A percentile compares a stretch with the other conserved stretches of the same genome.
phyloP scores from a whole-genome alignment of 2,797 vertebrate genomes.

The Echiichthys vipera region DNA sequence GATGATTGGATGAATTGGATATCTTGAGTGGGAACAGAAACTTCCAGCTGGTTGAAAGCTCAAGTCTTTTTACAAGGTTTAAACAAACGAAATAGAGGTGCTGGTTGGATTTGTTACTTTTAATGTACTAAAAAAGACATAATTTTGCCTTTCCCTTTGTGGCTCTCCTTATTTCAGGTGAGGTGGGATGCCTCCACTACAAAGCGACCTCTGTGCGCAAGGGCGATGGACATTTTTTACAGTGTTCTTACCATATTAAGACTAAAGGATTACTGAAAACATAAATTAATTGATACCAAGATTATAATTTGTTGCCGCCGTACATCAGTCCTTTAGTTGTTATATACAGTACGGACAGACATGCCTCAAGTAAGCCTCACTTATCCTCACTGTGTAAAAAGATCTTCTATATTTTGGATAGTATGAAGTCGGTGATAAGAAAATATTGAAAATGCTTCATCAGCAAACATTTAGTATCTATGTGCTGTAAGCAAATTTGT shows the following conservation, averaged over 20 bases:
- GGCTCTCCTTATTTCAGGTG: too few relatives aligned
- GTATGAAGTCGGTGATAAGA: not conserved
- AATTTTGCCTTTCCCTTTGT: too few relatives aligned
- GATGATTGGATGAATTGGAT: not conserved
- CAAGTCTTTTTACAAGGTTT: too few relatives aligned
- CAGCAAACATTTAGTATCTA: not conserved
- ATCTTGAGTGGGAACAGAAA: too few relatives aligned
- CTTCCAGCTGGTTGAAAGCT: too few relatives aligned
- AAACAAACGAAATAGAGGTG: too few relatives aligned
- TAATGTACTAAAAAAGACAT: too few relatives aligned
- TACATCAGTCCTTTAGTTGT: not conserved
- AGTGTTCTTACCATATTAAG: not conserved
- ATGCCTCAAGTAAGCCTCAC: not conserved
- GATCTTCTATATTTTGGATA: not conserved
- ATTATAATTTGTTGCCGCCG: not conserved
- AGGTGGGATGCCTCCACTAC: not conserved
- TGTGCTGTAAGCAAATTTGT: constrained; percentile 23
- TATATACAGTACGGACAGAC: not conserved
- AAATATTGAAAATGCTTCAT: not conserved
- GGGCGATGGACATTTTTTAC: not conserved
- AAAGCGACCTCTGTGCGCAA: not conserved
- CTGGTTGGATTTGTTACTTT: too few relatives aligned
- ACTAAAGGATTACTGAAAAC: not conserved
- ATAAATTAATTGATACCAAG: not conserved
- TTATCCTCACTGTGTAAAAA: not conserved